Base-by-base conservation (phyloP, 2,888 invertebrate species). In the Chymomyza caudatula region DNA sequence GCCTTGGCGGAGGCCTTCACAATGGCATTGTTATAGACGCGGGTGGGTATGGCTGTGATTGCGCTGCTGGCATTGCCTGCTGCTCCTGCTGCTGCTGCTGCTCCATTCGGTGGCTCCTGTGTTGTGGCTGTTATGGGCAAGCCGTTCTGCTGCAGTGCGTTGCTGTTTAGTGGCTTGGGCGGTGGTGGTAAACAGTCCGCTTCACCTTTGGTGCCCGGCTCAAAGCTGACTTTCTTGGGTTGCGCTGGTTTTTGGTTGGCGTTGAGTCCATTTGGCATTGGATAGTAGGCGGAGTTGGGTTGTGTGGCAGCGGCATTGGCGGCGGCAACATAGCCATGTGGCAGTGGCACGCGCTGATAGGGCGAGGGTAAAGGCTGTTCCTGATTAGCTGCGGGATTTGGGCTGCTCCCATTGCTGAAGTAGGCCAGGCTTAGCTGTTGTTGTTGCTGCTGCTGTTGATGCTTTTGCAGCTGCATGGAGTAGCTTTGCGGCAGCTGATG, bases 201-300 rank as follows among this genome's bases (percentile, higher is more conserved):
- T 4, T 94, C 94, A 1, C 93, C 93, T 83, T 95, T 95, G 2
- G 95, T 94, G 8, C 94, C 94, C 0, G 94, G 92, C 85, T 95
- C 94, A 78, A 95, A 95, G 71, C 94, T 94, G 2, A 95, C 94
- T 55, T 94, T 94, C 86, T 94, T 94, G 78, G 92, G 93, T 54
- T 80, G 81, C 47, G 93, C 89, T 78, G 93, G 93, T 77, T 37
- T 37, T 37, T 37, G 29, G 11, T 94, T 94, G 42, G 53, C 63
- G 72, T 77, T 57, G 74, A 82, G 25, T 25, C 25, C 25, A 25
- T 61, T 61, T 11, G 71, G 60, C 67, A 77, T 60, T 1, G 76
- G 67, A 43, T 73, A 76, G 63, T 49, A 85, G 56, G 51, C 82
- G 71, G 66, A 42, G 55, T 15, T 49, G 66, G 91, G 51, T 93